phyloP scores from a whole-genome alignment of 2,797 vertebrate genomes.

The Sebastes itinus region DNA sequence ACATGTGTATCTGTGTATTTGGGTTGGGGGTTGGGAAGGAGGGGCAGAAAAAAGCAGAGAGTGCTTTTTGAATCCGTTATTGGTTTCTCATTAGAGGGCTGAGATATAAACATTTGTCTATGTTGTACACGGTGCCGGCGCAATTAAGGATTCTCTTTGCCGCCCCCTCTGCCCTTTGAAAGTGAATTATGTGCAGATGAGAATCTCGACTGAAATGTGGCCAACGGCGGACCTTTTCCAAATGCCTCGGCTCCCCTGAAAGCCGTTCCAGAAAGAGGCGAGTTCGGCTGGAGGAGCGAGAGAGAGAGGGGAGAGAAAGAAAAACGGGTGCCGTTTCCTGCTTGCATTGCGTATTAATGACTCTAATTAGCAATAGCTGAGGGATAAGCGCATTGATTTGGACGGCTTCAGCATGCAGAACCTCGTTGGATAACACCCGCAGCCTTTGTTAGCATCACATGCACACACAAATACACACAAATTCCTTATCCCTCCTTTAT shows the following conservation, averaged over 20 bases:
- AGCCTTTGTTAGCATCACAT: slow-evolving; percentile 60
- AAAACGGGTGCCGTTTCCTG: slow-evolving; percentile 27
- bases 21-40: background rate
- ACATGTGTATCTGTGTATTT: slow-evolving; percentile 43
- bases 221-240: slow-evolving; percentile 73
- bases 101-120: slow-evolving; percentile 84
- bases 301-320: slow-evolving; percentile 13
- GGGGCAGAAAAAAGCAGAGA: slow-evolving; percentile 7
- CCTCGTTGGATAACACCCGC: slow-evolving; percentile 53
- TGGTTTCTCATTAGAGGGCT: slow-evolving; percentile 82
- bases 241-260: slow-evolving; percentile 66
- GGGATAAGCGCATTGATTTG: slow-evolving; percentile 76
- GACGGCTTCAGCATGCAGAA: slow-evolving; percentile 60
- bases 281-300: slow-evolving; percentile 43
- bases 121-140: slow-evolving; percentile 73
- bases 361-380: slow-evolving; percentile 75
- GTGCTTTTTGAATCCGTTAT: slow-evolving; percentile 77
- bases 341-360: slow-evolving; percentile 72
- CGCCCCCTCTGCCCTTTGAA: slow-evolving; percentile 79
- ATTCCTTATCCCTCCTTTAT: background rate
- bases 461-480: slow-evolving; percentile 10
- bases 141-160: slow-evolving; percentile 79
- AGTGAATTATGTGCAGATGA: slow-evolving; percentile 83
- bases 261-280: slow-evolving; percentile 64
- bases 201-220: slow-evolving; percentile 75